These are phyloP conservation scores for Chaitophorus viminalis DNA, from an alignment of 2,888 invertebrate genomes.

Conservation along the genomic window DNA sequence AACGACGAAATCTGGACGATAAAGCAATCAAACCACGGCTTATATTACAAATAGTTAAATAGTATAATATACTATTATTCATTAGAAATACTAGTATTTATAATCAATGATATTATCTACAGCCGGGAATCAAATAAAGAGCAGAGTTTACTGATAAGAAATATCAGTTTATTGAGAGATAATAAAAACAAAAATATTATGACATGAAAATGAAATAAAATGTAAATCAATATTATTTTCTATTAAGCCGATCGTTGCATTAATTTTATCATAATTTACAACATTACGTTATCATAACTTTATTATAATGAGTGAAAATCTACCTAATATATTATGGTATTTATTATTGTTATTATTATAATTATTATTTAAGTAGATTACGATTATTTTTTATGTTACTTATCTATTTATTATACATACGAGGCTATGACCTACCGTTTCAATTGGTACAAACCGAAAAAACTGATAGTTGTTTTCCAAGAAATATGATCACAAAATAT, in stretches of 20 bases:
- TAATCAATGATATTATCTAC: too few species aligned
- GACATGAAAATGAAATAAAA: neutral
- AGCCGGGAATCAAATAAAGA: too few species aligned
- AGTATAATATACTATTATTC: too few species aligned
- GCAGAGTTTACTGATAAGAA: neutral
- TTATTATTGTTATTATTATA: neutral
- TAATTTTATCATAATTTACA: neutral
- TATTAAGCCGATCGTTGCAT: neutral
- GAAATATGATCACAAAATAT: neutral
- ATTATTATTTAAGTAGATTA: neutral
- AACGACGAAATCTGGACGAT: neutral
- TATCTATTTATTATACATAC: neutral
- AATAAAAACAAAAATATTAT: neutral
- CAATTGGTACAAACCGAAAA: neutral
- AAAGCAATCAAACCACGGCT: neutral
- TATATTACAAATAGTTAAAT: too few species aligned
- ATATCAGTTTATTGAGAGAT: neutral
- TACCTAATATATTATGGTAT: neutral
- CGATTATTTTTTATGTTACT: neutral
- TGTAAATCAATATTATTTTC: neutral
- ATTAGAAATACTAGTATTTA: too few species aligned
- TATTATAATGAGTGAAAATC: neutral
- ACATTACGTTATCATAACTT: neutral
- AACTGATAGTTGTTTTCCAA: neutral
- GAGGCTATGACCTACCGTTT: neutral